Evolutionary conservation across 23 tunicate genomes (phyloP), one percentile per base, ranked within the genome.

Genomic region (Pegea sp.): DNA sequence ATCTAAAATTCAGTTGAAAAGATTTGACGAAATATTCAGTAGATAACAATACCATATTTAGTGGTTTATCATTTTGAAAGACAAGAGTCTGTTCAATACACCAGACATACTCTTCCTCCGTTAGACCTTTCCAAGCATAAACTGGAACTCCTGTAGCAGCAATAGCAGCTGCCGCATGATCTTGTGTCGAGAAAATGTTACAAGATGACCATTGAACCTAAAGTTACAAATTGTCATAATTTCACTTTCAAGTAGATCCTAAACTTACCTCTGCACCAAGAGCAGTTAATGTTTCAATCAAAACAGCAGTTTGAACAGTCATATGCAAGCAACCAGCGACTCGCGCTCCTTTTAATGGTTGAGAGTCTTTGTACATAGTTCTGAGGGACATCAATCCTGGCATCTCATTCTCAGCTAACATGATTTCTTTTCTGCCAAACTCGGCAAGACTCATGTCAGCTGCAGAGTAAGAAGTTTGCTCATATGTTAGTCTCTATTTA

Each of bases 81-180:
- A 76, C 67, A 24, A 89, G 27, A 11, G 98, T 89, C 44, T 89
- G 98, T 8, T 77, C 98, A n/a, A 89, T 52, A 49, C 98, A 89
- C 98, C 98, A 89, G 58, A 89, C 22, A 48, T 89, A 89, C 53
- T 89, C 98, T 52, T 89, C 98, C 44, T 89, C 98, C 44, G 98
- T 89, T 66, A 77, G 90, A 25, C 98, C 98, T 48, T 89, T 89
- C 98, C 98, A 89, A 20, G 98, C 98, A 71, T 69, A 89, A 23
- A 77, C 90, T 0, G 98, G 69, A 13, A 77, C 75, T 23, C 90
- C 98, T n/a, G 98, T 71, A 8, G 60, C 70, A 27, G 98, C 98
- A 30, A 89, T 89, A 6, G 98, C 98, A 26, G 98, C 98, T 24
- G 98, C 98, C 11, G 98, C 98, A 44, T 89, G 98, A 58, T 89